Conservation (phyloP, 2,797 vertebrate genomes). For the Okamejei kenojei region DNA sequence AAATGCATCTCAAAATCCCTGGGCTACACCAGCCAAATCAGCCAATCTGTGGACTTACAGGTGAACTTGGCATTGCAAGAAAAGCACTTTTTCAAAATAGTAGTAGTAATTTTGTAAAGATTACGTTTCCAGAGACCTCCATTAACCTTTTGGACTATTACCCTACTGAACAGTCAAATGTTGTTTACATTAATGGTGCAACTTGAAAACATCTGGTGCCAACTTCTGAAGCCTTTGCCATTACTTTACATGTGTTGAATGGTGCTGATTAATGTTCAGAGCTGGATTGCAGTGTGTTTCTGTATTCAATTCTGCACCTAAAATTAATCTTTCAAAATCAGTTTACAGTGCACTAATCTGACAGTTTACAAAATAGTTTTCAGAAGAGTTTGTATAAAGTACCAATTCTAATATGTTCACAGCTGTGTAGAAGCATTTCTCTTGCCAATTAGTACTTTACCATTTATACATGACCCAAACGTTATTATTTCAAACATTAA, state of each 20-base stretch:
- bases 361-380: constrained; percentile 2
- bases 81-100: neutral
- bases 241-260: no score
- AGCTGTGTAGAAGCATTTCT: neutral
- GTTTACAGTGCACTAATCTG: neutral
- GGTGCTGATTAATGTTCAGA: neutral
- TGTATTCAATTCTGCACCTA: neutral
- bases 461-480: neutral
- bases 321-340: neutral
- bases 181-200: neutral
- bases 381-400: neutral
- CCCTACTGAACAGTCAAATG: neutral
- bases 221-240: neutral
- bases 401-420: neutral
- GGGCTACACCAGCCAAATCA: neutral
- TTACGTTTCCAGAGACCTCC: neutral
- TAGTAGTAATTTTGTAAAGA: neutral
- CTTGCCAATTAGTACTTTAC: neutral
- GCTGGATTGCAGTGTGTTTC: neutral
- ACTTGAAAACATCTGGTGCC: neutral
- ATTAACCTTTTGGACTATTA: neutral
- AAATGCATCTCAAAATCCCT: neutral
- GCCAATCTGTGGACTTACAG: no score
- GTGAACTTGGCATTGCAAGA: neutral
- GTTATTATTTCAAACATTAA: neutral